Base-by-base conservation (phyloP, 2,797 vertebrate genomes). In the Anableps anableps region DNA sequence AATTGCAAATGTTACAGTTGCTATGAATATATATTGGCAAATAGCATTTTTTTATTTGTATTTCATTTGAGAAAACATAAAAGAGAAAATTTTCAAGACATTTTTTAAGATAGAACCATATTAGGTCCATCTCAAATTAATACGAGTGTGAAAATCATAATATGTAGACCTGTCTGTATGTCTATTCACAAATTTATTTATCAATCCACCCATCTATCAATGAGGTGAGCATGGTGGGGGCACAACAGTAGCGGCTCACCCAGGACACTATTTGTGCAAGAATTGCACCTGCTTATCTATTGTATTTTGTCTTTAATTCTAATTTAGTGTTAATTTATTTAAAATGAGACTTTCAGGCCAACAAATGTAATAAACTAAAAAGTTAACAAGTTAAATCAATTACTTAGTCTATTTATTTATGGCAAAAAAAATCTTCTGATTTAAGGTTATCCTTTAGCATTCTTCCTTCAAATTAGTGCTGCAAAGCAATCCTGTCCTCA, bases 401-500 rank as follows among this genome's bases (percentile, higher is more conserved):
- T 31, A 4, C n/a, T 2, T 71, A 0, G 41, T 68, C 8, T 82
- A 80, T 82, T 53, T 68, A 38, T 53, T 81, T 53, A 50, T 62
- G 16, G 43, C 38, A 75, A 64, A 70, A 64, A 31, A 74, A 4
- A 4, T 74, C 71, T 66, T 82, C 26, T 76, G 31, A 45, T 86
- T 80, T 77, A 47, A 74, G 43, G 3, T 74, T 84, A 55, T 78
- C 55, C 31, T 72, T 60, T 51, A 83, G 75, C 74, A 80, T 83
- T 60, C 21, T 0, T 80, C 79, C 53, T 9, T 36, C 73, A 75
- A 75, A 31, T 79, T 91, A 80, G 50, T 68, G 80, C 82, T 83
- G 81, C 71, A 88, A 77, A 90, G 85, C 88, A 53, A 76, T 86
- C 83, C 76, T 82, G 82, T 91, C 93, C 90, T 94, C 92, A 93